Base-by-base conservation (phyloP, 2,797 vertebrate species). In the Platalea minor region DNA sequence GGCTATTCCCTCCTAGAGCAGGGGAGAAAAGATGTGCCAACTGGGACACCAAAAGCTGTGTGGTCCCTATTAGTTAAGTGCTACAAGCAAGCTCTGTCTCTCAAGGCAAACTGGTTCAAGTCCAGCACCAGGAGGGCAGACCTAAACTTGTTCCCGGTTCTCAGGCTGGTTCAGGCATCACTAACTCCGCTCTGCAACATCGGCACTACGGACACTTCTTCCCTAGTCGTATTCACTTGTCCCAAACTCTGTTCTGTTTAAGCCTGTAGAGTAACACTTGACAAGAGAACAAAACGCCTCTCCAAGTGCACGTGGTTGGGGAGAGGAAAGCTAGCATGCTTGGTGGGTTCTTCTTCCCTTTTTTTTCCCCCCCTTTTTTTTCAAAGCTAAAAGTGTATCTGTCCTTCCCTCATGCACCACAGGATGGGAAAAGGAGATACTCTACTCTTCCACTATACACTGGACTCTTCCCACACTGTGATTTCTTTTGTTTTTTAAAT, bases 251-350 rank as follows among this genome's bases (percentile, higher is more conserved):
- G 2, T 3, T 65, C 17, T n/a, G 23, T 13, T 84, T 26, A 37
- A 6, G 28, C 4, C 29, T 46, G 24, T 10, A 61, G 57, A 65
- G 7, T 23, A 73, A 56, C 33, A 25, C 57, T 57, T n/a, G 16
- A 64, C 20, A 82, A 31, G n/a, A 35, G 3, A 75, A 86, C 3
- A 89, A 41, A 76, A 41, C 10, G 53, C 1, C 17, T 17, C 11
- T 56, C 20, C 16, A 24, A 53, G 8, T 10, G 3, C 7, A 39
- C 5, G 5, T 17, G 4, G 29, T 0, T 21, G 14, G 5, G 5
- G 25, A 79, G 18, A 65, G 4, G 15, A 78, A 87, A 86, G 63
- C 8, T 15, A 67, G 29, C 37, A 31, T n/a, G 80, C 46, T 57
- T 57, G 4, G 25, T 19, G 5, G 9, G 2, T 7, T 46, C 78